Percentiles rank a stretch among this genome's conserved stretches.
Evolutionary conservation across 2,113 vertebrate species (phyloP).

Genomic region (human (Homo sapiens)): DNA sequence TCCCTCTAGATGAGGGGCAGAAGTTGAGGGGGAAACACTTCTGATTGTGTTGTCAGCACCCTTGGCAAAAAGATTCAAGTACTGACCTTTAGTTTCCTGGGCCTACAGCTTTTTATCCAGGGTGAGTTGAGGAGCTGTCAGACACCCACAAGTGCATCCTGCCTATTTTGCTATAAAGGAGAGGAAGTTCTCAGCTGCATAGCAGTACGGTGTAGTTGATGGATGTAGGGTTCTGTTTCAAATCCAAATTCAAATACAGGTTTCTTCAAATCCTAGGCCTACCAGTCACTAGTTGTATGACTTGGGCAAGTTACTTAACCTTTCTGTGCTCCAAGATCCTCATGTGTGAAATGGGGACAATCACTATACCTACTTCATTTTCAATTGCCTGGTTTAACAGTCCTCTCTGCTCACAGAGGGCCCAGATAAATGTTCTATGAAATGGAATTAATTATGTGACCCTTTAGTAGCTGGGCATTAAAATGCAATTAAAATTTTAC

Average conservation of each 20-base stretch:
- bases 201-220: too few species aligned
- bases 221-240: neutral
- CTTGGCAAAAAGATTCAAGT: neutral
- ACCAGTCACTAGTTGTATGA: neutral
- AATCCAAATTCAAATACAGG: neutral
- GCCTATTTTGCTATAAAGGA: neutral
- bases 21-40: neutral
- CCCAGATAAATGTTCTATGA: neutral
- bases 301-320: neutral
- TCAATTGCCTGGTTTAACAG: neutral
- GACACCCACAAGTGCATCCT: neutral
- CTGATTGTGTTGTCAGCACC: fast-evolving
- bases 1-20: neutral
- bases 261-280: neutral
- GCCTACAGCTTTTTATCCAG: neutral
- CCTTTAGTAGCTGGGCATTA: neutral
- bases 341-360: neutral
- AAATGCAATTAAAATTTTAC: neutral
- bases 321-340: neutral
- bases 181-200: neutral
- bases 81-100: neutral
- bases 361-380: neutral
- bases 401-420: neutral
- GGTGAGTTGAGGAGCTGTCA: neutral
- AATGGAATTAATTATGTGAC: neutral